These are phyloP conservation scores for Pachliopta kotzebuea DNA, from an alignment of 2,888 invertebrate species.

Conservation along the genomic window DNA sequence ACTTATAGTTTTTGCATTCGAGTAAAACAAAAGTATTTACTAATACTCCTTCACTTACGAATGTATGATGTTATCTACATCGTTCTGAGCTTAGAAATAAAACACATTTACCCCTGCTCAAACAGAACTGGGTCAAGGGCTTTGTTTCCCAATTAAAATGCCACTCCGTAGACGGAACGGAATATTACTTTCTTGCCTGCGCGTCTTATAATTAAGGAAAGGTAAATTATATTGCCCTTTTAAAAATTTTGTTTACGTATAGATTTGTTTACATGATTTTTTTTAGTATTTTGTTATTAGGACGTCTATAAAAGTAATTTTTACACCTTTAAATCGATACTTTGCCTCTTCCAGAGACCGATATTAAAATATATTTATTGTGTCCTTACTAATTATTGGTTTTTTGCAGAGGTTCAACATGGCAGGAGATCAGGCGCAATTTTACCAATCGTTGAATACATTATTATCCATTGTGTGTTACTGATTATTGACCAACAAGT, in stretches of 20 bases:
- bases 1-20: neutral
- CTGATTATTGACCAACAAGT: too few relatives aligned
- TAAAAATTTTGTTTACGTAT: too few relatives aligned
- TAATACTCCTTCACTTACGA: neutral
- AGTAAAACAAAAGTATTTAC: too few relatives aligned
- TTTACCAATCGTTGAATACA: conserved; percentile 91
- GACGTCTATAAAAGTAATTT: too few relatives aligned
- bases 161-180: conserved; percentile 22
- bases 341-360: too few relatives aligned
- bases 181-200: conserved; percentile 24
- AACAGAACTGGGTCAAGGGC: conserved; percentile 29
- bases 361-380: too few relatives aligned
- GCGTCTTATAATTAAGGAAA: conserved; percentile 14
- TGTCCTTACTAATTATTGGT: too few relatives aligned
- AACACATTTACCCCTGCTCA: conserved; percentile 22
- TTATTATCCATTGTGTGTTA: conserved; percentile 85
- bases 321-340: too few relatives aligned
- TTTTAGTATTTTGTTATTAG: too few relatives aligned
- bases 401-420: conserved; percentile 78
- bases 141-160: conserved; percentile 30
- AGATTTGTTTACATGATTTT: too few relatives aligned
- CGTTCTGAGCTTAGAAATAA: conserved; percentile 14
- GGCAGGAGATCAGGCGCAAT: conserved; percentile 88
- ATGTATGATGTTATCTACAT: conserved; percentile 13
- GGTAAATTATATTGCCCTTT: too few relatives aligned